Conservation (phyloP, 2,888 invertebrate species). For the Vannuccia rotundouncinata region DNA sequence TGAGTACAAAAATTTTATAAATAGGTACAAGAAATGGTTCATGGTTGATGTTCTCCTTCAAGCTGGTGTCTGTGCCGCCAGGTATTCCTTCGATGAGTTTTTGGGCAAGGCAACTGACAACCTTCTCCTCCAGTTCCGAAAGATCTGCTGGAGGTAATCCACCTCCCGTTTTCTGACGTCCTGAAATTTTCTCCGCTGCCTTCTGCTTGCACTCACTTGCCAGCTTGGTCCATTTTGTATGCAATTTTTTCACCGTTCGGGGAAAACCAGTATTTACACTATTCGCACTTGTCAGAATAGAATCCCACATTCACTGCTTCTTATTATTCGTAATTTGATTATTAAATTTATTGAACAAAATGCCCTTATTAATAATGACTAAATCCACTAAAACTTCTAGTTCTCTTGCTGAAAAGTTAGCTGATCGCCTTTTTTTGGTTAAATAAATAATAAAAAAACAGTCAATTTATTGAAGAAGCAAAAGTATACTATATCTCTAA, state of each 20-base stretch:
- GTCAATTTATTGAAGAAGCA: background rate
- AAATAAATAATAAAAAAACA: background rate
- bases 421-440: background rate
- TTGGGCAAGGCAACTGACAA: constrained; percentile 17
- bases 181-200: background rate
- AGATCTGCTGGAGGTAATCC: constrained; percentile 7
- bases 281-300: constrained; percentile 4
- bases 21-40: too few relatives aligned
- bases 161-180: background rate
- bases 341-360: constrained; percentile 22
- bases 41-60: constrained; percentile 13
- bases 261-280: background rate
- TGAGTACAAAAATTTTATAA: too few relatives aligned
- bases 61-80: constrained; percentile 16
- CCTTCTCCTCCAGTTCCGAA: constrained; percentile 23
- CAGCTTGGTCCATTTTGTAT: constrained; percentile 1
- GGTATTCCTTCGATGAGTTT: constrained; percentile 21
- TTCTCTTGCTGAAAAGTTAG: background rate
- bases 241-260: constrained; percentile 16
- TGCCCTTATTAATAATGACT: background rate
- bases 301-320: constrained; percentile 2
- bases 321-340: constrained; percentile 21
- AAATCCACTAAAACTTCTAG: background rate
- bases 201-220: constrained; percentile 11
- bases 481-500: background rate